A percentile compares a stretch with the other conserved stretches of the same genome.
Evolutionary conservation across 2,888 invertebrate species (phyloP).

Genomic region (Parnassius apollo): DNA sequence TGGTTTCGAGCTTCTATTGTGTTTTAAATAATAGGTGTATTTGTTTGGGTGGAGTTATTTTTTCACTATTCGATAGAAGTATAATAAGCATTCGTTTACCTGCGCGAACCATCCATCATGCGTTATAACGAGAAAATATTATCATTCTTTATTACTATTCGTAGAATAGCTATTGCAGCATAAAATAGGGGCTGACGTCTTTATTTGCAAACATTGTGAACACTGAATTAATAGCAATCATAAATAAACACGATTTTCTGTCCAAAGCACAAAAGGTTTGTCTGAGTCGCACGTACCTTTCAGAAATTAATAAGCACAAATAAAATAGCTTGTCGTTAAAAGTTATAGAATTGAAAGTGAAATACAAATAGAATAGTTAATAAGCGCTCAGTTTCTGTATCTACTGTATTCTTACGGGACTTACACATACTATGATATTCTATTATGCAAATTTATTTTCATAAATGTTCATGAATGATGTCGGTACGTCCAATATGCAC

Average conservation of each 20-base stretch:
- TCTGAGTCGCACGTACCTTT: slow-evolving; percentile 31
- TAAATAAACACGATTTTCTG: slow-evolving; percentile 41
- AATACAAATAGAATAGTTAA: background rate
- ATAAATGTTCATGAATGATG: background rate
- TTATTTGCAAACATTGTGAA: slow-evolving; percentile 72
- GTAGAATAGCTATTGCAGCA: slow-evolving; percentile 46
- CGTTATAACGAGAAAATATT: slow-evolving; percentile 70
- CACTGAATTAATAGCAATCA: slow-evolving; percentile 31
- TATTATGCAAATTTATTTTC: background rate
- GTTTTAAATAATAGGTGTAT: slow-evolving; percentile 66
- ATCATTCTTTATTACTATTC: slow-evolving; percentile 59
- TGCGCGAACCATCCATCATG: slow-evolving; percentile 71
- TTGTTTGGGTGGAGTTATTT: slow-evolving; percentile 72
- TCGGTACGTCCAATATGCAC: background rate
- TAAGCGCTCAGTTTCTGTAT: too few relatives aligned
- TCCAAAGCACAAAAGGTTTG: slow-evolving; percentile 40
- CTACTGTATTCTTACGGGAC: too few relatives aligned
- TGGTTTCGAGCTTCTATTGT: slow-evolving; percentile 66
- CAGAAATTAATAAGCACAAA: slow-evolving; percentile 11
- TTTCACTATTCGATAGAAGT: slow-evolving; percentile 51
- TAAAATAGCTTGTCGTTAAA: slow-evolving; percentile 2
- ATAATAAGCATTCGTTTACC: slow-evolving; percentile 66
- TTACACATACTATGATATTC: too few relatives aligned
- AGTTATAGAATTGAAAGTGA: slow-evolving; percentile 12
- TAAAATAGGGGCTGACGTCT: slow-evolving; percentile 58